phyloP scores from a whole-genome alignment of 2,888 invertebrate genomes.

The Pomacea canaliculata region DNA sequence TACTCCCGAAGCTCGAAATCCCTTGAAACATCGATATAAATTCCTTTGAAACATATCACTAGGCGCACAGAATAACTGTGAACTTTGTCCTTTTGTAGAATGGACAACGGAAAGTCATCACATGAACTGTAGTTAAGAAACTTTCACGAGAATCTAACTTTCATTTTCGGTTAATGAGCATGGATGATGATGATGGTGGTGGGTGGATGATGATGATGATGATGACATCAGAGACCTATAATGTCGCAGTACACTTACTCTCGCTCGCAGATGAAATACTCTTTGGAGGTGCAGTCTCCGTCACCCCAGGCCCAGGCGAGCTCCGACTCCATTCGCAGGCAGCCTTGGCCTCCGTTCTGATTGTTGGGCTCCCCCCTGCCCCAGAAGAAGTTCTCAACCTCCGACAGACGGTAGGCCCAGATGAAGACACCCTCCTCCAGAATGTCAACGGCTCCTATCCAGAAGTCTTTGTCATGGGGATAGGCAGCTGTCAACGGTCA shows the following conservation, averaged over 20 bases:
- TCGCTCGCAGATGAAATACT: constrained; percentile 24
- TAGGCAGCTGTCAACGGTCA: not conserved
- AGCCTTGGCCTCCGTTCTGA: constrained; percentile 4
- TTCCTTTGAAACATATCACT: too few species aligned
- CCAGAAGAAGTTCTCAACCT: constrained; percentile 22
- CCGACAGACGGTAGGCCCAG: constrained; percentile 23
- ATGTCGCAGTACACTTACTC: constrained; percentile 11
- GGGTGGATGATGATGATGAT: too few species aligned
- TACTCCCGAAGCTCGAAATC: too few species aligned
- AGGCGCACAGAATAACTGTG: too few species aligned
- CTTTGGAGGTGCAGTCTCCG: constrained; percentile 11
- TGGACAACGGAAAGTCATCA: too few species aligned
- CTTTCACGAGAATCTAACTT: too few species aligned
- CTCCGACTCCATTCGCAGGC: constrained; percentile 18
- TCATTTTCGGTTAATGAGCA: too few species aligned
- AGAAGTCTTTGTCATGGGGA: constrained; percentile 22
- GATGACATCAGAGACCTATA: too few species aligned
- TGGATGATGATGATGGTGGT: too few species aligned
- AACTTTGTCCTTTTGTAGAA: too few species aligned
- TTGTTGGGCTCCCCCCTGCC: constrained; percentile 18
- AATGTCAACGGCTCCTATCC: constrained; percentile 23
- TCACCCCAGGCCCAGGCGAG: constrained; percentile 18
- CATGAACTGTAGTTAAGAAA: too few species aligned
- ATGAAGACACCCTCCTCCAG: constrained; percentile 24
- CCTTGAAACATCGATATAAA: too few species aligned